Evolutionary conservation across 1,140 invertebrate species (phyloP).

Genomic region (Lepidurus packardi): DNA sequence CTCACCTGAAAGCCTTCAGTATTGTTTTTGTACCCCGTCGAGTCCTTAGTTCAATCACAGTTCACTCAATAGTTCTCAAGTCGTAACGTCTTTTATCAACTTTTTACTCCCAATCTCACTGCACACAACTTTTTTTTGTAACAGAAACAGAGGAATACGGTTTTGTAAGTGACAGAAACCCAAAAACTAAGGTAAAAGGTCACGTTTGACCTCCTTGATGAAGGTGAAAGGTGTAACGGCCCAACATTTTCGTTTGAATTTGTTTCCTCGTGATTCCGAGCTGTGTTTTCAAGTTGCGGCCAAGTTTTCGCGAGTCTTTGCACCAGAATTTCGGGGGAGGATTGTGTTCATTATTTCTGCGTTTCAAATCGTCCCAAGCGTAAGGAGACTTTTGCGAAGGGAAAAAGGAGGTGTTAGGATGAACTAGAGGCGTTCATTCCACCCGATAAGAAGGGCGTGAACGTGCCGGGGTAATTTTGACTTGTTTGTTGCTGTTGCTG

Average conservation of each 20-base stretch:
- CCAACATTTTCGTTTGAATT: background rate
- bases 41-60: background rate
- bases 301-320: background rate
- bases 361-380: background rate
- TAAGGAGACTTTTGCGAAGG: background rate
- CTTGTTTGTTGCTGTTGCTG: constrained; percentile 30
- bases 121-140: constrained; percentile 10
- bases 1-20: background rate
- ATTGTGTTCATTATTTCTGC: background rate
- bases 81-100: background rate
- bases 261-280: background rate
- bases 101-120: background rate
- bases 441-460: constrained; percentile 30
- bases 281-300: background rate
- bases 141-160: constrained; percentile 1
- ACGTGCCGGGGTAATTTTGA: constrained; percentile 29
- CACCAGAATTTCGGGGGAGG: background rate
- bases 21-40: background rate
- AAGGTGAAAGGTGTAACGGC: background rate
- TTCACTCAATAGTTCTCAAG: background rate
- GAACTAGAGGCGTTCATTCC: constrained; percentile 35
- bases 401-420: constrained; percentile 30
- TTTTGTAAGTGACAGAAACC: background rate
- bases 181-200: too few species aligned
- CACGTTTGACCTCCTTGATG: background rate